phyloP scores from a whole-genome alignment of 2,888 invertebrate species.

The Cecidostiba fungosa region DNA sequence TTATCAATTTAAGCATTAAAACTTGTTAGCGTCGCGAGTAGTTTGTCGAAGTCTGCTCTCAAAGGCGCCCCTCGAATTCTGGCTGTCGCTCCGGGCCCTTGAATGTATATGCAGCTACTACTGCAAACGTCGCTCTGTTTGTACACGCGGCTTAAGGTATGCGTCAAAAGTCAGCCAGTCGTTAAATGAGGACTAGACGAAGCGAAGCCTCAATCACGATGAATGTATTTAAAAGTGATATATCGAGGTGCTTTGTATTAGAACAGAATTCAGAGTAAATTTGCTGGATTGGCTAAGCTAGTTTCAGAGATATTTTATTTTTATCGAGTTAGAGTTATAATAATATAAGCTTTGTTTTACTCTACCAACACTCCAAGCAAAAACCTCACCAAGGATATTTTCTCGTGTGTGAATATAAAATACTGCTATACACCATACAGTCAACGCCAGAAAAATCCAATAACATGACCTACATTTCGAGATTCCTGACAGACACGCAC shows the following conservation, averaged over 20 bases:
- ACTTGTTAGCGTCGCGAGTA: slow-evolving; percentile 40
- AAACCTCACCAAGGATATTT: too few species aligned
- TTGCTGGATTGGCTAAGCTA: too few species aligned
- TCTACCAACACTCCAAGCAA: too few species aligned
- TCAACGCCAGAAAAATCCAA: too few species aligned
- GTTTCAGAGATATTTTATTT: too few species aligned
- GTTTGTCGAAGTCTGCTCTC: slow-evolving; percentile 1
- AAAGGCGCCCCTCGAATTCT: slow-evolving; percentile 4
- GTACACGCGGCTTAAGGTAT: neutral
- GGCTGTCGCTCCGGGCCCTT: neutral
- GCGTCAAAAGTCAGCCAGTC: slow-evolving; percentile 11
- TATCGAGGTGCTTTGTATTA: neutral
- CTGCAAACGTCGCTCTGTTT: neutral
- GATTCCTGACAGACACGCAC: too few species aligned
- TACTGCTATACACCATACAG: too few species aligned
- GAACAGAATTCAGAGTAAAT: too few species aligned
- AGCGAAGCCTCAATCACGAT: neutral
- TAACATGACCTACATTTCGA: too few species aligned
- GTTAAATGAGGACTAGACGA: neutral
- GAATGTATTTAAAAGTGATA: neutral
- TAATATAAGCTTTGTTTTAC: too few species aligned
- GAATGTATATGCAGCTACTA: neutral
- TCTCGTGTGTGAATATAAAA: too few species aligned
- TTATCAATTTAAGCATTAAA: slow-evolving; percentile 27
- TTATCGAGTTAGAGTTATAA: too few species aligned